Evolutionary conservation across 1,140 invertebrate genomes (phyloP).

Genomic region (Drosophila watanabei): DNA sequence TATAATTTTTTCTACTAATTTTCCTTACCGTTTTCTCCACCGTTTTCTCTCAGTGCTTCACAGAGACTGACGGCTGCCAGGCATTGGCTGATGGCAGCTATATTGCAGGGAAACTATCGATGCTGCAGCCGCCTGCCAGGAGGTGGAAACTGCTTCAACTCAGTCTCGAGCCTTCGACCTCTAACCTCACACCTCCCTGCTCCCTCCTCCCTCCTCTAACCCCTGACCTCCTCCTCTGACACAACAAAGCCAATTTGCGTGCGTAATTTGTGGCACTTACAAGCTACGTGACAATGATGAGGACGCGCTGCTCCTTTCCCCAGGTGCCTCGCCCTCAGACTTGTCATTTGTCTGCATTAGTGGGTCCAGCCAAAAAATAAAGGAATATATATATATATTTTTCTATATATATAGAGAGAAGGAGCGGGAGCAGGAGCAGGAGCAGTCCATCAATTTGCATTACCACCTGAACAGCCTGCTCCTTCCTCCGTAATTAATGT

Average conservation of each 20-base stretch:
- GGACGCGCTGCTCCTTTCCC: slow-evolving; percentile 8
- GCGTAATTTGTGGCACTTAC: slow-evolving; percentile 82
- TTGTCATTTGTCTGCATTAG: slow-evolving; percentile 83
- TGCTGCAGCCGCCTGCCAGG: slow-evolving; percentile 17
- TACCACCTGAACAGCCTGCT: slow-evolving; percentile 56
- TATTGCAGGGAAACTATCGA: slow-evolving; percentile 53
- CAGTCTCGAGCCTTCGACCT: not conserved
- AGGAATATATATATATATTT: not conserved
- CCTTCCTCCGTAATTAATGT: slow-evolving; percentile 68
- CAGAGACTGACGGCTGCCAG: slow-evolving; percentile 16
- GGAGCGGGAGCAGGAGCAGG: not conserved
- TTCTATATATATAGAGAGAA: not conserved
- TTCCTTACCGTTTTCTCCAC: not conserved
- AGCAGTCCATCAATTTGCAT: slow-evolving; percentile 65
- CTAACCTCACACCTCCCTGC: not conserved
- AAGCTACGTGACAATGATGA: slow-evolving; percentile 69
- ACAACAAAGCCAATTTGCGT: slow-evolving; percentile 82
- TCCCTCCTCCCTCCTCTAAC: not conserved
- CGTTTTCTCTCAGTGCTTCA: not conserved
- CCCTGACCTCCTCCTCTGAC: slow-evolving; percentile 15
- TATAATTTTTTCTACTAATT: not conserved
- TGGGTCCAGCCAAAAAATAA: slow-evolving; percentile 7
- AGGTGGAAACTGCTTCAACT: not conserved
- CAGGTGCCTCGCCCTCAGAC: slow-evolving; percentile 41
- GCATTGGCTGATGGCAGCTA: not conserved